phyloP scores from a whole-genome alignment of 1,140 invertebrate species.

The Coelopa frigida region DNA sequence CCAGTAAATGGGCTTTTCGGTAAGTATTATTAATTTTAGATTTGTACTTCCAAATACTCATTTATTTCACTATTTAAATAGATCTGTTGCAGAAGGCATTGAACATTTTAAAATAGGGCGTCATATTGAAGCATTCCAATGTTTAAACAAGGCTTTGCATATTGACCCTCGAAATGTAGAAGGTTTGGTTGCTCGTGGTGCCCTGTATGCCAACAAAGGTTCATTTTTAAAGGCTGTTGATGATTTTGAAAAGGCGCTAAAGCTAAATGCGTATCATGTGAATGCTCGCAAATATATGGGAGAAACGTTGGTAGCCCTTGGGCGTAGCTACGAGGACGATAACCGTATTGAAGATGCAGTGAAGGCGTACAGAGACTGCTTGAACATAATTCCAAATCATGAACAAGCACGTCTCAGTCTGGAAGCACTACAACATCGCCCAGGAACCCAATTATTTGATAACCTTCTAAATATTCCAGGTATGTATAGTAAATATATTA shows the following conservation, averaged over 20 bases:
- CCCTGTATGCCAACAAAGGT: slow-evolving; percentile 88
- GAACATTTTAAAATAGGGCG: slow-evolving; percentile 86
- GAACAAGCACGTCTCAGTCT: slow-evolving; percentile 76
- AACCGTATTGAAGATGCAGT: slow-evolving; percentile 78
- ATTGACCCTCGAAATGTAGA: slow-evolving; percentile 92
- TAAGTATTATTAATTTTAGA: slow-evolving; percentile 18
- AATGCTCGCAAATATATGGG: slow-evolving; percentile 93
- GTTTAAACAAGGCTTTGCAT: slow-evolving; percentile 84
- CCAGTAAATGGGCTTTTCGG: slow-evolving; percentile 82
- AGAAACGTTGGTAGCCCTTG: slow-evolving; percentile 81
- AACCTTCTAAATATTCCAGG: not conserved
- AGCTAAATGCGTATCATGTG: slow-evolving; percentile 80
- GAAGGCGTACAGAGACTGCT: slow-evolving; percentile 74
- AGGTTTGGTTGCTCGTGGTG: slow-evolving; percentile 86
- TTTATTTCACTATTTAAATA: too few relatives aligned
- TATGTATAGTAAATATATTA: not conserved
- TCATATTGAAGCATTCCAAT: slow-evolving; percentile 89
- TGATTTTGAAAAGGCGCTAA: slow-evolving; percentile 86
- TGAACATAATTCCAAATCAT: slow-evolving; percentile 72
- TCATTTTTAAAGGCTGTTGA: slow-evolving; percentile 89
- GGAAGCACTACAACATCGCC: slow-evolving; percentile 45
- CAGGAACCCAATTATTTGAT: not conserved
- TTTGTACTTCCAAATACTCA: not conserved
- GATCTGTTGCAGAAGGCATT: slow-evolving; percentile 86
- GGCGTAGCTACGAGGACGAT: slow-evolving; percentile 74